Evolutionary conservation across 2,888 invertebrate genomes (phyloP).

Genomic region (Zhengitettix transpicula): DNA sequence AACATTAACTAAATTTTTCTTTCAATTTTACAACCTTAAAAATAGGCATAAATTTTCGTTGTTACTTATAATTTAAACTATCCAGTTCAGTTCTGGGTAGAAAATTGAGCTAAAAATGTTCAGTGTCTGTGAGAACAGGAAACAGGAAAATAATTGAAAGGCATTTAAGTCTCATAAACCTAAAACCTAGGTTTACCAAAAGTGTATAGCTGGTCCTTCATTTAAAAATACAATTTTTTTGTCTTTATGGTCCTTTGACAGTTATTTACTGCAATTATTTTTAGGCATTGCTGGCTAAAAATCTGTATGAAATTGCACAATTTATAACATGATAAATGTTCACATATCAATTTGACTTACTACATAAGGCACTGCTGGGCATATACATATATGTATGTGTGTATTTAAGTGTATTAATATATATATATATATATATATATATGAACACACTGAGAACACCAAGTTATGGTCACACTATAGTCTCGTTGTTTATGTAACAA

Average conservation of each 20-base stretch:
- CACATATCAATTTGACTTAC: background rate
- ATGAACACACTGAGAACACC: too few species aligned
- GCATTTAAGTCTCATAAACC: background rate
- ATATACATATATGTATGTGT: too few species aligned
- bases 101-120: background rate
- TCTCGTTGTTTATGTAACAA: too few species aligned
- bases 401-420: too few species aligned
- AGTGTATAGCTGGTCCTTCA: slow-evolving; percentile 4
- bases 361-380: slow-evolving; percentile 2
- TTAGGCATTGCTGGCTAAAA: background rate
- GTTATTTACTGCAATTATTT: background rate
- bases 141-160: background rate
- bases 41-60: too few species aligned
- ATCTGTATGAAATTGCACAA: too few species aligned
- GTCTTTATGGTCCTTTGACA: slow-evolving; percentile 6
- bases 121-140: background rate
- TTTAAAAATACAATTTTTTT: slow-evolving; percentile 1
- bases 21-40: too few species aligned
- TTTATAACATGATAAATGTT: background rate
- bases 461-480: too few species aligned
- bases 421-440: too few species aligned
- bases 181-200: background rate
- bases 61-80: too few species aligned
- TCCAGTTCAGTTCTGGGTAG: background rate
- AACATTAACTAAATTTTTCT: too few species aligned